Evolutionary conservation across 2,113 vertebrate species (phyloP).

Genomic region (Erythrocercus mccallii): DNA sequence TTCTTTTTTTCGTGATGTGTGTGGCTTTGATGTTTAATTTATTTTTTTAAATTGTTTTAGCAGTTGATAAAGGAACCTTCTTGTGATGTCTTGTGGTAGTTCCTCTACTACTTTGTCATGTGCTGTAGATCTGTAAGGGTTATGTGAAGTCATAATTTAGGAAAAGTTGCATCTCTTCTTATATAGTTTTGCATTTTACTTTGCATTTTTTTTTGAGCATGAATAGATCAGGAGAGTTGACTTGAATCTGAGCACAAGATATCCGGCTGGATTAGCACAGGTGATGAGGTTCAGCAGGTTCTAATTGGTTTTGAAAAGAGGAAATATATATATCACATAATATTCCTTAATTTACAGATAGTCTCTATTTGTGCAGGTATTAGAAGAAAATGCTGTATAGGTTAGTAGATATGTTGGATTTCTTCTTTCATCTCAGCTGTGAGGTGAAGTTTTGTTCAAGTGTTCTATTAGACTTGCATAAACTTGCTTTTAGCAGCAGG

Average conservation of each 20-base stretch:
- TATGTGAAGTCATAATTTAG: neutral
- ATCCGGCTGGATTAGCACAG: neutral
- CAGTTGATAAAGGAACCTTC: neutral
- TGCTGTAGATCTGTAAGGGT: neutral
- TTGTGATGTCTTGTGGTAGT: neutral
- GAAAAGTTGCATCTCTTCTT: neutral
- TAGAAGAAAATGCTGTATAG: neutral
- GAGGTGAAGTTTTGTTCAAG: neutral
- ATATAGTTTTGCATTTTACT: neutral
- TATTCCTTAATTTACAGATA: neutral
- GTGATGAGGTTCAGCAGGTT: neutral
- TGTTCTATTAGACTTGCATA: neutral
- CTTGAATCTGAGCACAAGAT: neutral
- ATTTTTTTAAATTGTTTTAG: neutral
- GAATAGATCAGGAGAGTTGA: neutral
- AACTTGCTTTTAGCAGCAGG: slow-evolving; percentile 22
- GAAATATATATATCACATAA: neutral
- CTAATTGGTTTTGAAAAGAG: neutral
- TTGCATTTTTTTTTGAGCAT: neutral
- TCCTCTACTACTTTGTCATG: neutral
- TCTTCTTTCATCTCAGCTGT: neutral
- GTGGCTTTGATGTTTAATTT: neutral
- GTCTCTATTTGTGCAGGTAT: neutral
- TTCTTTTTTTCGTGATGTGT: neutral
- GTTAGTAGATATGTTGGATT: neutral